phyloP scores from a whole-genome alignment of 2,113 vertebrate genomes.

The Oreochromis tanganicae region DNA sequence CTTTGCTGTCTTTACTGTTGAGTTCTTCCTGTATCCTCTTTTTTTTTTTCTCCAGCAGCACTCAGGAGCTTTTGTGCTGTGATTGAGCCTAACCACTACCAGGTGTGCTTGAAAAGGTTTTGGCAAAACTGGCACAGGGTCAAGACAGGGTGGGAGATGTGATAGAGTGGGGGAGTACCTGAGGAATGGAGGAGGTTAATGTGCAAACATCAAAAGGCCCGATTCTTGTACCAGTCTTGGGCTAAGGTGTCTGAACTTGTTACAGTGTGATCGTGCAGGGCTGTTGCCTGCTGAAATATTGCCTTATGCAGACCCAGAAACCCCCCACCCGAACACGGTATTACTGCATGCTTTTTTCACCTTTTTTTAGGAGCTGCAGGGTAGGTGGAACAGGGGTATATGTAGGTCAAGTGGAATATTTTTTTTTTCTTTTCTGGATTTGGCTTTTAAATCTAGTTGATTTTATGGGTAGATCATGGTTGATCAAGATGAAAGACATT shows the following conservation, averaged over 20 bases:
- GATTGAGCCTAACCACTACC: slow-evolving; percentile 73
- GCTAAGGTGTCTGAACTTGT: slow-evolving; percentile 61
- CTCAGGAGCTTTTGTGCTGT: slow-evolving; percentile 41
- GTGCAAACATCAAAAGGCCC: slow-evolving; percentile 59
- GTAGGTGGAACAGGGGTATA: not conserved
- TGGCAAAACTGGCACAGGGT: slow-evolving; percentile 62
- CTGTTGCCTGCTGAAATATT: slow-evolving; percentile 19
- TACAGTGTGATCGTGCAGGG: slow-evolving; percentile 53
- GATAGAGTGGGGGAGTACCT: not conserved
- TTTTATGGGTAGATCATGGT: not conserved
- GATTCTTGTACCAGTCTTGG: slow-evolving; percentile 47
- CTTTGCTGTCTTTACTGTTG: not conserved
- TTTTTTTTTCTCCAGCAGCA: slow-evolving; percentile 6
- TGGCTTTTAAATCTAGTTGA: slow-evolving; percentile 5
- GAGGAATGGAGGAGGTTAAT: slow-evolving; percentile 40
- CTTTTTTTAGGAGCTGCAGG: not conserved
- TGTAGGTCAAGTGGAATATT: not conserved
- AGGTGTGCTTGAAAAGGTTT: slow-evolving; percentile 68
- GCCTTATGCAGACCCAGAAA: not conserved
- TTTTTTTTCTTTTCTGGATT: slow-evolving; percentile 5
- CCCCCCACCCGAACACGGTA: not conserved
- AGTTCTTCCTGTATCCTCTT: not conserved
- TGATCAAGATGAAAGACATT: slow-evolving; percentile 33
- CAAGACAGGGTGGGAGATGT: slow-evolving; percentile 23
- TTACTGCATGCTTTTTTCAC: not conserved